Conservation (phyloP, 1,140 invertebrate species). For the Pentalonia nigronervosa region DNA sequence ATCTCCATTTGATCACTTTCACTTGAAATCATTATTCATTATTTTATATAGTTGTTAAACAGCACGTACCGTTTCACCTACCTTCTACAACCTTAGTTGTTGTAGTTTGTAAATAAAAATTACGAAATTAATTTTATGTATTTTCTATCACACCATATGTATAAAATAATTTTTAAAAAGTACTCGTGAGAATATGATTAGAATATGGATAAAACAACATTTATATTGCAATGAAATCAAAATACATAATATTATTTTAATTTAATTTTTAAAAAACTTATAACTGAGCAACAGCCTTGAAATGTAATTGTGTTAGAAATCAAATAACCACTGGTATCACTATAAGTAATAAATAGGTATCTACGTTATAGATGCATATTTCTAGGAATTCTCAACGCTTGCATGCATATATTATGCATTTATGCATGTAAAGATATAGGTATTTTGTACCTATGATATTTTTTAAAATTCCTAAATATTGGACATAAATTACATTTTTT, state of each 20-base stretch:
- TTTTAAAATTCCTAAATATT: not conserved
- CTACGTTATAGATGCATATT: not conserved
- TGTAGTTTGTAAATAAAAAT: constrained; percentile 4
- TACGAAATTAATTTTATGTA: not conserved
- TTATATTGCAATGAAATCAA: not conserved
- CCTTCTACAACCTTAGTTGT: constrained; percentile 4
- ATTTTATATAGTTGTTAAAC: constrained; percentile 19
- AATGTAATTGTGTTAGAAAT: not conserved
- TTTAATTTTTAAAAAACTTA: not conserved
- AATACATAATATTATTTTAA: constrained; percentile 12
- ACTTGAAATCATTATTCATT: not conserved
- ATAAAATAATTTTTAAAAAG: not conserved
- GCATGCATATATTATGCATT: not conserved
- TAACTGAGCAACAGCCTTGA: not conserved
- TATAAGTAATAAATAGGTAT: not conserved
- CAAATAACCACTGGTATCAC: not conserved
- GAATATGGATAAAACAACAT: not conserved
- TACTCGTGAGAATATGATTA: not conserved
- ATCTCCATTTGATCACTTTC: constrained; percentile 14
- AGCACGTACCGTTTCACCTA: constrained; percentile 49
- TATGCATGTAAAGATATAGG: not conserved
- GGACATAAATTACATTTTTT: not conserved
- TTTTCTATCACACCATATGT: not conserved
- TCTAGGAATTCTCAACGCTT: not conserved
- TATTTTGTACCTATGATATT: not conserved